Conservation (phyloP, 2,113 vertebrate genomes). For the Irena cyanogastra region DNA sequence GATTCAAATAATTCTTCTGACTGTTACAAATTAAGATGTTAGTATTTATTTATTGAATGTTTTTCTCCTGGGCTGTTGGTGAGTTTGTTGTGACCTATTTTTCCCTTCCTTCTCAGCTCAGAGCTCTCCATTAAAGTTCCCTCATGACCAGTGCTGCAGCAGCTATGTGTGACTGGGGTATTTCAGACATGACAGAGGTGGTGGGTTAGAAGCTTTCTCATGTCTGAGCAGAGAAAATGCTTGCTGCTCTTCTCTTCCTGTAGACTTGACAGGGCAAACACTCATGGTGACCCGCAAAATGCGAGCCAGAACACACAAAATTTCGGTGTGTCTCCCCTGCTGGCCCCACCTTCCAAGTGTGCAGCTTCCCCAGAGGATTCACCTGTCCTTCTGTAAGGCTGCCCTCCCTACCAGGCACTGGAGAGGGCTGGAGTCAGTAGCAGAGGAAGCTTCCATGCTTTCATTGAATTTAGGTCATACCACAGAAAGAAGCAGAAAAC, state of each 20-base stretch:
- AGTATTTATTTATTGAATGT: not conserved
- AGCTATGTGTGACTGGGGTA: not conserved
- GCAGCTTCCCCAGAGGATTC: not conserved
- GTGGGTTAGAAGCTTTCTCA: not conserved
- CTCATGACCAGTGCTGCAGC: not conserved
- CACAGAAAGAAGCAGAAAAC: not conserved
- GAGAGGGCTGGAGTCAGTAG: not conserved
- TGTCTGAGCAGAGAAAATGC: not conserved
- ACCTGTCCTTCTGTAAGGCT: not conserved
- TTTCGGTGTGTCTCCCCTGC: not conserved
- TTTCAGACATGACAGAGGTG: not conserved
- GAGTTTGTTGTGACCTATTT: not conserved
- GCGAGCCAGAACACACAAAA: not conserved
- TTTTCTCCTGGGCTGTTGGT: not conserved
- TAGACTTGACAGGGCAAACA: not conserved
- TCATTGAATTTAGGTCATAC: not conserved
- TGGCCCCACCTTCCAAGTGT: not conserved
- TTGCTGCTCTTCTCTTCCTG: not conserved
- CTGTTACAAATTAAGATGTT: not conserved
- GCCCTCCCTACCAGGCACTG: accelerated
- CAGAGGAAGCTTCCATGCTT: not conserved
- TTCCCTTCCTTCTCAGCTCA: not conserved
- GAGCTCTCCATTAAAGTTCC: not conserved
- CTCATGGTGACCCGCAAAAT: not conserved
- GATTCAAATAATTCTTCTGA: not conserved